A percentile compares a stretch with the other conserved stretches of the same genome.
Evolutionary conservation across 2,797 vertebrate genomes (phyloP).

Genomic region (Parauchenoglanis punctatus): DNA sequence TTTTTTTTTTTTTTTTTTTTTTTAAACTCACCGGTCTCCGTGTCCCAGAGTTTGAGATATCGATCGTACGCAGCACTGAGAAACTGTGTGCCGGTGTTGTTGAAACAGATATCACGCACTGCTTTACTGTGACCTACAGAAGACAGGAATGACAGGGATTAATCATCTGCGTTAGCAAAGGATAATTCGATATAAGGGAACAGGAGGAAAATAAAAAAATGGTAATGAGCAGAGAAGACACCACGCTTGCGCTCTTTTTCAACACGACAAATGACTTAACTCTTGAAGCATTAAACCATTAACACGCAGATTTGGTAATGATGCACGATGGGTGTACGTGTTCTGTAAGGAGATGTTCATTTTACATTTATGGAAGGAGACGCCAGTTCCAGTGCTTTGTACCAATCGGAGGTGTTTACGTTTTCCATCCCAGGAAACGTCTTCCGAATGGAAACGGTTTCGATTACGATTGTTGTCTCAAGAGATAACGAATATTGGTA

Average conservation of each 20-base stretch:
- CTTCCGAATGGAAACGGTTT: too few relatives aligned
- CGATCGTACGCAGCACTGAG: slow-evolving; percentile 95
- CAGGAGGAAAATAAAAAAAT: not conserved
- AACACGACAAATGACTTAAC: not conserved
- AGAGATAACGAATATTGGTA: too few relatives aligned
- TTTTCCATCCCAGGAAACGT: too few relatives aligned
- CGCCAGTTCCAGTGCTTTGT: not conserved
- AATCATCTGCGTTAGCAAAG: not conserved
- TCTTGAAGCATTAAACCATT: not conserved
- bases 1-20: not conserved
- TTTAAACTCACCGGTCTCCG: slow-evolving; percentile 86
- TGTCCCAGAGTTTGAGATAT: slow-evolving; percentile 96
- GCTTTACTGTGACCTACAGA: slow-evolving; percentile 93
- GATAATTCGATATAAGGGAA: not conserved
- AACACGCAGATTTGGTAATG: not conserved
- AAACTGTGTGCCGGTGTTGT: slow-evolving; percentile 89
- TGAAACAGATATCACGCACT: slow-evolving; percentile 95
- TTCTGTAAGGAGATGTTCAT: not conserved
- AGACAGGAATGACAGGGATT: slow-evolving; percentile 10
- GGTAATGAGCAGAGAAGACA: too few relatives aligned
- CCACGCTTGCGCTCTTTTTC: not conserved
- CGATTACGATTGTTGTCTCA: too few relatives aligned
- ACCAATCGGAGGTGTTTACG: not conserved
- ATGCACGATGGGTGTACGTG: not conserved
- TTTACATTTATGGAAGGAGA: not conserved